phyloP scores from a whole-genome alignment of 2,113 vertebrate species.

The Phocoena sinus region DNA sequence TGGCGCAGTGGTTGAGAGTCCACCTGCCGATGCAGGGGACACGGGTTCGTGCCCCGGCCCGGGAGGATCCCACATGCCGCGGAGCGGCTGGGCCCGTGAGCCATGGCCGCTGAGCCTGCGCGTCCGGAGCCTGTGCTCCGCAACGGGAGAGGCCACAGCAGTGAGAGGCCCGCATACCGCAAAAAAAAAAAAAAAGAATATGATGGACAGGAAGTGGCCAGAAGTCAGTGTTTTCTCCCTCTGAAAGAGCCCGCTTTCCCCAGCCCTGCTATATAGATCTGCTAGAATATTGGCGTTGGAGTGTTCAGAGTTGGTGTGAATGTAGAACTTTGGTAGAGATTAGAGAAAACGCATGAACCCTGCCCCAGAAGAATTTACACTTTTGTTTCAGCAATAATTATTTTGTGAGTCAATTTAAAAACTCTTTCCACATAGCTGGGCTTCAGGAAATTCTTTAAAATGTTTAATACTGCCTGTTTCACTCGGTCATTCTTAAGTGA shows the following conservation, averaged over 20 bases:
- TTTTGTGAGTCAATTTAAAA: not conserved
- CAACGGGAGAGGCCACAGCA: too few relatives aligned
- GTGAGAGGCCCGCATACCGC: too few relatives aligned
- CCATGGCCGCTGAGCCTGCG: too few relatives aligned
- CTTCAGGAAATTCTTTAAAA: not conserved
- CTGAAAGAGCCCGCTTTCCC: not conserved
- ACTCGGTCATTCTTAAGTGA: not conserved
- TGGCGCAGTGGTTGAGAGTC: too few relatives aligned
- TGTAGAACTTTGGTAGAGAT: not conserved
- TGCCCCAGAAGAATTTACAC: not conserved
- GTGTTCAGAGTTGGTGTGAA: not conserved
- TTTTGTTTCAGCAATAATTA: not conserved
- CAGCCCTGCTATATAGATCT: not conserved
- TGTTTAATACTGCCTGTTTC: not conserved
- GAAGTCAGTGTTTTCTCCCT: not conserved
- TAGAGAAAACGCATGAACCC: not conserved
- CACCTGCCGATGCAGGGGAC: too few relatives aligned
- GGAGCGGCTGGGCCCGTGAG: too few relatives aligned
- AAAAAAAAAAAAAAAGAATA: not conserved
- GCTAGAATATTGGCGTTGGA: not conserved
- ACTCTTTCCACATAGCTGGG: not conserved
- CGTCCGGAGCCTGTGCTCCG: too few relatives aligned
- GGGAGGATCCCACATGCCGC: too few relatives aligned
- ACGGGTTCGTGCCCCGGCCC: too few relatives aligned
- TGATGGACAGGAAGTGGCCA: accelerated